Conservation (phyloP, 2,888 invertebrate species). For the Argyresthia albistria region DNA sequence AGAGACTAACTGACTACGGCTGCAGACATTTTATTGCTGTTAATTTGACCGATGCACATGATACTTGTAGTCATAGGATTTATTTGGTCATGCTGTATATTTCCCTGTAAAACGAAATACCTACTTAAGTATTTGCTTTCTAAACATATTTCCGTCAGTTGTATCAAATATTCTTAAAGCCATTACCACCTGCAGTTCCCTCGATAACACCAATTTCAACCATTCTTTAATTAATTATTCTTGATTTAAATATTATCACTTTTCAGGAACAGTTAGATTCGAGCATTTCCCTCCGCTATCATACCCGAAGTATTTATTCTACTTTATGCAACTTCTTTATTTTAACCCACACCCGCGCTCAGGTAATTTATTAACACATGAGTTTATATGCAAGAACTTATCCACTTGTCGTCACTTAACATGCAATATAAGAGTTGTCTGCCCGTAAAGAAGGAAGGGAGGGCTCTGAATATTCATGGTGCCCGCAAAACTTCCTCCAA, state of each 20-base stretch:
- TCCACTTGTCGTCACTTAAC: conserved; percentile 24
- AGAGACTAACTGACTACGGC: not conserved
- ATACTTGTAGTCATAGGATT: no score
- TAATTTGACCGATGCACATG: not conserved
- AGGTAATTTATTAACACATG: not conserved
- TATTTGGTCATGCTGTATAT: no score
- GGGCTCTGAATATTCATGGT: conserved; percentile 54
- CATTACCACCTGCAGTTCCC: no score
- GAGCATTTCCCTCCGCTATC: not conserved
- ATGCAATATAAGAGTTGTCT: conserved; percentile 36
- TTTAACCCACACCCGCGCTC: not conserved
- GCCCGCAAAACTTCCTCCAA: conserved; percentile 32
- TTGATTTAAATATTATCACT: no score
- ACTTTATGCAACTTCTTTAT: not conserved
- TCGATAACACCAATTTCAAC: no score
- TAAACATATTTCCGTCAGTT: no score
- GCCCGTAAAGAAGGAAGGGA: conserved; percentile 36
- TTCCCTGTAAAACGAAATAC: no score
- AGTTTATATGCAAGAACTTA: not conserved
- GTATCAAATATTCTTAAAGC: no score
- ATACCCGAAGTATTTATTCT: not conserved
- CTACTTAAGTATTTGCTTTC: no score
- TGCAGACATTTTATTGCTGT: not conserved
- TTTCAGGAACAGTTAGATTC: not conserved
- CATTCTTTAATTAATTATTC: no score